Base-by-base conservation (phyloP, 2,113 vertebrate genomes). In the Eubucco bourcierii region DNA sequence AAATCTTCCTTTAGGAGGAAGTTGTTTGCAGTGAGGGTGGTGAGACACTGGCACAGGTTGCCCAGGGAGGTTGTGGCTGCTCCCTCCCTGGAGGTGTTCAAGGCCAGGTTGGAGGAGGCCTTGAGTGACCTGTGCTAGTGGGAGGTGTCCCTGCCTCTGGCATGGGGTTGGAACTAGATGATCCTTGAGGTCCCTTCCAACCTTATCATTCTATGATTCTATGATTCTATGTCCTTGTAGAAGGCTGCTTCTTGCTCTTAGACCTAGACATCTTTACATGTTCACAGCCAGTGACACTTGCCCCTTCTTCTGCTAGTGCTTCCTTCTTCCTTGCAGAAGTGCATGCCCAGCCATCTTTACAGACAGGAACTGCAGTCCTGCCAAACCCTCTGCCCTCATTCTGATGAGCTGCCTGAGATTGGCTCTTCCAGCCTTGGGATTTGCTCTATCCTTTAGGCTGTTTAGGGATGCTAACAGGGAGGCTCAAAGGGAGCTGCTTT, bases 281-380 rank as follows among this genome's bases (percentile, higher is more conserved):
- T 39, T 82, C n/a, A 29, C 5, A 61, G 15, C 24, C 24, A 18
- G 3, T 31, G 23, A 31, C 52, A 78, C 9, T 12, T 80, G 19
- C 34, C 21, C 65, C 58, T 60, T 64, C 15, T 71, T 44, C 44
- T 80, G 44, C 67, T 61, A 1, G 12, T 33, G 67, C 50, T 61
- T 63, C 12, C 21, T 65, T 23, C 14, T 67, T n/a, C 37, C 16
- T 16, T 41, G 6, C 1, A 2, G 47, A 4, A 4, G 0, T 31
- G 24, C 6, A 1, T 80, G 61, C 14, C 29, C 33, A 25, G 4
- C 9, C 28, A 27, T 24, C 31, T 79, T 39, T 50, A 34, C 21
- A 72, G 41, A 8, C 28, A 65, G 33, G 63, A 68, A 21, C 72
- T 4, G 0, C 15, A 50, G 15, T 4, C 28, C 18, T 65, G 1